Conservation (phyloP, 2,888 invertebrate genomes). For the Neoascia interrupta region DNA sequence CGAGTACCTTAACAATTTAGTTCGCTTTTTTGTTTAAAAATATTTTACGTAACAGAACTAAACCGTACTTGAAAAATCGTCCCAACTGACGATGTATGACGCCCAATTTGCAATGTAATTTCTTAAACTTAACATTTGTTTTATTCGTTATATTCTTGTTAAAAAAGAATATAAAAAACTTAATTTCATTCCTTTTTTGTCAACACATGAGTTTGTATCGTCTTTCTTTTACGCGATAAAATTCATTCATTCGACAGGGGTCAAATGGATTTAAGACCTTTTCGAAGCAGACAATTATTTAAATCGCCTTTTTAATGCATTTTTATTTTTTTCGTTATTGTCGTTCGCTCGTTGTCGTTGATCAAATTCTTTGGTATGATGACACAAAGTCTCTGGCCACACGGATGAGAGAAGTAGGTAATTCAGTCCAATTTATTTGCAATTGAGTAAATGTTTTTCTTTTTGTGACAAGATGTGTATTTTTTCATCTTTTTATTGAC, state of each 20-base stretch:
- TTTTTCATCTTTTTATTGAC: not conserved
- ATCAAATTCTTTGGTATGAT: slow-evolving; percentile 37
- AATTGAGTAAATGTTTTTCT: slow-evolving; percentile 40
- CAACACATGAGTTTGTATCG: not conserved
- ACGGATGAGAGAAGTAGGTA: slow-evolving; percentile 40
- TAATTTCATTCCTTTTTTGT: too few relatives aligned
- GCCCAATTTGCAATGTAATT: too few relatives aligned
- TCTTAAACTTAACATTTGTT: too few relatives aligned
- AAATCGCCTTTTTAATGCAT: slow-evolving; percentile 42
- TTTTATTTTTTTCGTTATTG: not conserved
- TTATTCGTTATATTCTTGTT: too few relatives aligned
- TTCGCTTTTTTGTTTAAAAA: too few relatives aligned
- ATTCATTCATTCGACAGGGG: slow-evolving; percentile 23
- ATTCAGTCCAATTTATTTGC: slow-evolving; percentile 59
- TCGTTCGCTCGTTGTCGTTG: not conserved
- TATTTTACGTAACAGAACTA: too few relatives aligned
- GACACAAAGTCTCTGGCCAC: slow-evolving; percentile 35
- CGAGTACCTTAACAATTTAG: too few relatives aligned
- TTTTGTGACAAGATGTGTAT: slow-evolving; percentile 8
- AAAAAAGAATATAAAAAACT: too few relatives aligned
- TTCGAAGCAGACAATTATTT: slow-evolving; percentile 36
- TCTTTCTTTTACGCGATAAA: slow-evolving; percentile 18
- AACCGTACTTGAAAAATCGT: too few relatives aligned
- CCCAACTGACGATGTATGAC: too few relatives aligned
- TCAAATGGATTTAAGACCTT: slow-evolving; percentile 62